A percentile compares a stretch with the other conserved stretches of the same genome.
Evolutionary conservation across 2,888 invertebrate species (phyloP).

Genomic region (Carabus problematicus): DNA sequence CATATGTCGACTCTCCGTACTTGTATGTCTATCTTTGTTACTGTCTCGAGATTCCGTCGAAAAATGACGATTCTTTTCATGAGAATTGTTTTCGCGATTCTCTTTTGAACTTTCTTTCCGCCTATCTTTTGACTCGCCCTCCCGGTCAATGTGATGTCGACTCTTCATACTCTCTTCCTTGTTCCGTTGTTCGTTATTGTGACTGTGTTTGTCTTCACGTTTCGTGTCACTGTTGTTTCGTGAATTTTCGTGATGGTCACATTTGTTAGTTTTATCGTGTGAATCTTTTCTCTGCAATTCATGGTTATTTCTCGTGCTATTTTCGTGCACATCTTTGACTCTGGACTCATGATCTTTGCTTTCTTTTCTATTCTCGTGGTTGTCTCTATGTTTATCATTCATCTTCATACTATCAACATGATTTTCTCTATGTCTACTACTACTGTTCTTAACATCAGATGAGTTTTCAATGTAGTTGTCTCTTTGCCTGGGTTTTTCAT

Average conservation of each 20-base stretch:
- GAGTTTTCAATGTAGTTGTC: conserved; percentile 60
- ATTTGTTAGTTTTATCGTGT: conserved; percentile 45
- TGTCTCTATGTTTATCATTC: conserved; percentile 55
- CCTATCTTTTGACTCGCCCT: conserved; percentile 56
- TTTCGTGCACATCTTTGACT: conserved; percentile 60
- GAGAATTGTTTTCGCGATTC: conserved; percentile 61
- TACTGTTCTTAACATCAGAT: conserved; percentile 50
- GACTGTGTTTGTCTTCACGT: conserved; percentile 44
- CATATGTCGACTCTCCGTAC: conserved; percentile 58
- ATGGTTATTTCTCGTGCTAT: conserved; percentile 53
- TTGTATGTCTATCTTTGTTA: conserved; percentile 51
- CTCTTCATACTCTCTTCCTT: conserved; percentile 49
- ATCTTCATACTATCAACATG: conserved; percentile 52
- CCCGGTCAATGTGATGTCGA: conserved; percentile 56
- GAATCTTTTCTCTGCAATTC: conserved; percentile 47
- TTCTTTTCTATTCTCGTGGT: conserved; percentile 54
- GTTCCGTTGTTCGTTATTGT: conserved; percentile 37
- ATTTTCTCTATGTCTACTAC: conserved; percentile 60
- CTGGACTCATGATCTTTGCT: conserved; percentile 54
- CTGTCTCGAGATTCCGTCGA: conserved; percentile 50
- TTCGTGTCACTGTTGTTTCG: conserved; percentile 43
- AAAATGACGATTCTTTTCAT: conserved; percentile 60
- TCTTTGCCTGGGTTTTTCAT: conserved; percentile 61
- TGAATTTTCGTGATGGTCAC: conserved; percentile 43
- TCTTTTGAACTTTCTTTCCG: conserved; percentile 60